Conservation (phyloP, 1,140 invertebrate species). For the Spodoptera frugiperda region DNA sequence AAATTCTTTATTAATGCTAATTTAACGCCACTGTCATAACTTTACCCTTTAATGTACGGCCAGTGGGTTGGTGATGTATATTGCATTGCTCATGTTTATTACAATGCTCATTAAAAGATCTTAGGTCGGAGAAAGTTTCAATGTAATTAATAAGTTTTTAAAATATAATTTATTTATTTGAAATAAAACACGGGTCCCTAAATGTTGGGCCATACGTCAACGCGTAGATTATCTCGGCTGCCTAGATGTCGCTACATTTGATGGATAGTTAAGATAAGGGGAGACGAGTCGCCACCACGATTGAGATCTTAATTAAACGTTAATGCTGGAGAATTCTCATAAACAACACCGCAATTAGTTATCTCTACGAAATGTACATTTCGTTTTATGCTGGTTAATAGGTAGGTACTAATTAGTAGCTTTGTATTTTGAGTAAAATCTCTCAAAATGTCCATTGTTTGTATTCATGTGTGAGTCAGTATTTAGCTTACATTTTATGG, state of each 20-base stretch:
- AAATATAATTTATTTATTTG: not conserved
- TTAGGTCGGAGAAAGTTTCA: no score
- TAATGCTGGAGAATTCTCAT: slow-evolving; percentile 35
- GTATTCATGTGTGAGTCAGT: no score
- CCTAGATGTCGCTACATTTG: slow-evolving; percentile 50
- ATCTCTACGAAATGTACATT: slow-evolving; percentile 17
- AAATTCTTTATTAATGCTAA: no score
- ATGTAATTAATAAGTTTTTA: not conserved
- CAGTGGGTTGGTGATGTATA: no score
- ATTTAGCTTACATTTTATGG: no score
- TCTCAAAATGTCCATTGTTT: no score
- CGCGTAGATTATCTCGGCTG: slow-evolving; percentile 48
- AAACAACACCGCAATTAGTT: slow-evolving; percentile 37
- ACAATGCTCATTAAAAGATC: no score
- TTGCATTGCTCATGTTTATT: no score
- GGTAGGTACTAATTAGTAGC: no score
- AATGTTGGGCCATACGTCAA: slow-evolving; percentile 10
- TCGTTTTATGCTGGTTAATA: not conserved
- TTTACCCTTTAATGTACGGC: no score
- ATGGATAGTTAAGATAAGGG: slow-evolving; percentile 59
- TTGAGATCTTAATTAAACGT: slow-evolving; percentile 42
- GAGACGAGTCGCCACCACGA: slow-evolving; percentile 41
- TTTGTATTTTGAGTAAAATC: no score
- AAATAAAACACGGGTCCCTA: not conserved
- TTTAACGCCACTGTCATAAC: no score